Conservation (phyloP, 2,888 invertebrate genomes). For the Drosophila monieri region DNA sequence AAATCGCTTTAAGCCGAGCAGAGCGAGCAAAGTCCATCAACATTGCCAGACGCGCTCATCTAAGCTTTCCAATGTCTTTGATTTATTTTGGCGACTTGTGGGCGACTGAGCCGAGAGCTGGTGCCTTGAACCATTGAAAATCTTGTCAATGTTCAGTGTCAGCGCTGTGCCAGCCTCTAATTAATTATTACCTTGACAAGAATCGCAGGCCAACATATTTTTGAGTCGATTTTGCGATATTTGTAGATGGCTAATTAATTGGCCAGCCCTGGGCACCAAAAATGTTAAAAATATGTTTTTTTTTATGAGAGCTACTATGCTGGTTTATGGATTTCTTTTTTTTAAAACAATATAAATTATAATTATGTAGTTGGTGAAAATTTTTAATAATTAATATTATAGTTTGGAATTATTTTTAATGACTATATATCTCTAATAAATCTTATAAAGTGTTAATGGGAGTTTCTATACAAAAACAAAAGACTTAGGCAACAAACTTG, state of each 20-base stretch:
- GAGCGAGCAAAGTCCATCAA: slow-evolving; percentile 33
- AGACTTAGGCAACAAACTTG: slow-evolving; percentile 76
- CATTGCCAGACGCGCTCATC: not conserved
- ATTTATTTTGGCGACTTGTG: slow-evolving; percentile 36
- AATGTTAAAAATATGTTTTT: slow-evolving; percentile 7
- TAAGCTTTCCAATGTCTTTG: slow-evolving; percentile 34
- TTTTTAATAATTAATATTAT: not conserved
- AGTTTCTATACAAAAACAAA: slow-evolving; percentile 57
- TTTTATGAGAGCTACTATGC: not conserved
- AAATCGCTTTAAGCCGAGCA: slow-evolving; percentile 33
- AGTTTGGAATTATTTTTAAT: not conserved
- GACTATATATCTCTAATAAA: too few species aligned
- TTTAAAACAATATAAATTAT: not conserved
- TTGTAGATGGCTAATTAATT: slow-evolving; percentile 59
- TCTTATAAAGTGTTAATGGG: too few species aligned
- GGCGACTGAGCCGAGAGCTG: slow-evolving; percentile 18
- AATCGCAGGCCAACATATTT: slow-evolving; percentile 46
- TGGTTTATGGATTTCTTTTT: not conserved
- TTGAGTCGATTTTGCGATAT: slow-evolving; percentile 67
- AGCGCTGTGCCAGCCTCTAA: slow-evolving; percentile 29
- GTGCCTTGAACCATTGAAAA: slow-evolving; percentile 47
- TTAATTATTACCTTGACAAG: slow-evolving; percentile 68
- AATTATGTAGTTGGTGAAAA: not conserved
- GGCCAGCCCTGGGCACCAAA: slow-evolving; percentile 23
- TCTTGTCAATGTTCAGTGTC: slow-evolving; percentile 50